Conservation (phyloP, 1,140 invertebrate genomes). For the Muscidifurax raptorellus region DNA sequence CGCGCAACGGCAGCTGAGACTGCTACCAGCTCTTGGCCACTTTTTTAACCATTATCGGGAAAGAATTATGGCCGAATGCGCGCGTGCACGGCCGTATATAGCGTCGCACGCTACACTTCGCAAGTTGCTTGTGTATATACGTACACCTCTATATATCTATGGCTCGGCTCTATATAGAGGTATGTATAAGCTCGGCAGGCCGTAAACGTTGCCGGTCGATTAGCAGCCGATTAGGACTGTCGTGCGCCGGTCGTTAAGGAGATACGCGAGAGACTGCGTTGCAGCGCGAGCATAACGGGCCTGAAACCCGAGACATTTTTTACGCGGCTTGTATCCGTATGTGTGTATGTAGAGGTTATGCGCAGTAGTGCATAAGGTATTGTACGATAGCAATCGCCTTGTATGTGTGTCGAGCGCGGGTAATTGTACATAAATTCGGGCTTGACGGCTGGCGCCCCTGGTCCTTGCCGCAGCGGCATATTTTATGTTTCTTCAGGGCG, state of each 20-base stretch:
- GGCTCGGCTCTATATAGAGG: not conserved
- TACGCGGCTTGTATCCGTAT: not conserved
- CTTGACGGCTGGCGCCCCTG: not conserved
- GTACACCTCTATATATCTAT: not conserved
- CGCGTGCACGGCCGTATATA: conserved; percentile 18
- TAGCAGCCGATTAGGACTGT: conserved; percentile 57
- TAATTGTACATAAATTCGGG: conserved; percentile 31
- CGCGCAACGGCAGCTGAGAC: not conserved
- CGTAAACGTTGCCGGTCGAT: conserved; percentile 50
- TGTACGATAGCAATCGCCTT: not conserved
- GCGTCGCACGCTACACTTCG: conserved; percentile 3
- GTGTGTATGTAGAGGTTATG: not conserved
- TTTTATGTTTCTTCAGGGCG: conserved; percentile 24
- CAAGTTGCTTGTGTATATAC: not conserved
- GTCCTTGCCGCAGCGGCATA: not conserved
- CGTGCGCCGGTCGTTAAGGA: conserved; percentile 52
- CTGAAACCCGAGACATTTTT: conserved; percentile 51
- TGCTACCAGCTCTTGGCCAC: not conserved
- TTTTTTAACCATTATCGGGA: conserved; percentile 51
- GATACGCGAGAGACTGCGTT: conserved; percentile 28
- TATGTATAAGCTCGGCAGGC: not conserved
- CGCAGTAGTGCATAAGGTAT: not conserved
- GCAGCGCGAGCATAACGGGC: conserved; percentile 24
- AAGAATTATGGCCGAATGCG: conserved; percentile 51
- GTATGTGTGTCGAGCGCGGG: not conserved